Conservation (phyloP, 2,888 invertebrate species). For the Dryocosmus kuriphilus region DNA sequence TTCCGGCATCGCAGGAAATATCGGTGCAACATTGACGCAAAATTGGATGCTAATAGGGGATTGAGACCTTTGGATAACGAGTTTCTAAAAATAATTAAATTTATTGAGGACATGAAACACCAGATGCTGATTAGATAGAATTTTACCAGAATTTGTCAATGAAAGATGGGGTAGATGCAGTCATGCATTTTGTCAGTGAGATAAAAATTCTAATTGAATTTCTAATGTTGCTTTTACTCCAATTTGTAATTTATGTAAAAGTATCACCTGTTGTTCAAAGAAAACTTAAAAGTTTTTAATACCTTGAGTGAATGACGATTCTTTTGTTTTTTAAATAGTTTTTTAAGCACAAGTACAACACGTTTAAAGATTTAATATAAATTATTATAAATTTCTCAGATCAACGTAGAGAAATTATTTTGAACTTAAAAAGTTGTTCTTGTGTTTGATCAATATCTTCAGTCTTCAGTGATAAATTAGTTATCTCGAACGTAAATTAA, state of each 20-base stretch:
- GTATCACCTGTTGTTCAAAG: neutral
- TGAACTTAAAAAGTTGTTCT: neutral
- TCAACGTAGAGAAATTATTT: neutral
- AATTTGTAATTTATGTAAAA: neutral
- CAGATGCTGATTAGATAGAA: neutral
- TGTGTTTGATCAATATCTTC: neutral
- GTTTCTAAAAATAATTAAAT: neutral
- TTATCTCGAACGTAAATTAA: neutral
- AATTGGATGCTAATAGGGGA: too few relatives aligned
- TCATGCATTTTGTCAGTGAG: neutral
- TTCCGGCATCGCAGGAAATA: too few relatives aligned
- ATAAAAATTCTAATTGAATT: neutral
- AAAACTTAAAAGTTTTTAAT: neutral
- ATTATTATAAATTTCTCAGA: neutral
- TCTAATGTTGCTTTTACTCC: neutral
- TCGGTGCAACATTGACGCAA: too few relatives aligned
- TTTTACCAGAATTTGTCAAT: neutral
- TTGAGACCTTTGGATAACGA: neutral
- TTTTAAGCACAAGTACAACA: neutral
- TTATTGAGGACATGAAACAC: neutral
- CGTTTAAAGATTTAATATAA: neutral
- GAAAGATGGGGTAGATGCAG: neutral
- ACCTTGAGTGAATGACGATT: neutral
- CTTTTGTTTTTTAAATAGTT: neutral
- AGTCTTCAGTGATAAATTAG: neutral